Evolutionary conservation across 2,113 vertebrate species (phyloP), one percentile per base, ranked within the genome.

Genomic region (Pygoscelis adeliae): DNA sequence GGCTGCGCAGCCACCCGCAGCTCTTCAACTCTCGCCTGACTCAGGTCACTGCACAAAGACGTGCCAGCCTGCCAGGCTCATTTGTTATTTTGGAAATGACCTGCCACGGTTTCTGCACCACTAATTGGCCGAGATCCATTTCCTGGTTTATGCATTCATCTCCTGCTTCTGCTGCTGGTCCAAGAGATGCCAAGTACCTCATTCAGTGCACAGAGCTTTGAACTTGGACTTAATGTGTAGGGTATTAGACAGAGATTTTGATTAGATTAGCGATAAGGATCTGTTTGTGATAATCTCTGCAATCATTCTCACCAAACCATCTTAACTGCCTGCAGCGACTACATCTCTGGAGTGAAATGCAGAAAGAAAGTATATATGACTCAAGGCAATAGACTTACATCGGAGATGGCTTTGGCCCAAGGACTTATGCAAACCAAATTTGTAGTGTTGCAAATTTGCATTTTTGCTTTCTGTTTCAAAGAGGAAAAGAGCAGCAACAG

Each of bases 71-170:
- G 66, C 95, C 97, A 96, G 81, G 78, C 56, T 90, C 89, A 92
- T 98, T 96, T 96, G 70, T 97, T 97, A 92, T 87, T 77, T 92
- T 97, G 94, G 93, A 95, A 96, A 95, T 83, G 73, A 96, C 88
- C 80, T 2, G 2, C 62, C 88, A 55, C 7, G 29, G 90, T 95
- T 98, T 93, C 94, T 97, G 94, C 92, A 92, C 70, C 12, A 7
- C 66, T 94, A 96, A 96, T 91, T 96, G 93, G 96, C 95, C 92
- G 52, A 26, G 95, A 94, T 92, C 96, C 92, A 91, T 91, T 92
- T 96, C 87, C 58, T 44, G 30, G 5, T 93, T 96, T 83, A 69
- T 42, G 62, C 70, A 93, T 97, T 96, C 86, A 91, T 96, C 84
- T 94, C 93, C 73, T 87, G 82, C 83, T 95, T 91, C 90, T 88